A percentile compares a stretch with the other conserved stretches of the same genome.
phyloP scores from a whole-genome alignment of 2,888 invertebrate genomes.

The Bedellia somnulentella region DNA sequence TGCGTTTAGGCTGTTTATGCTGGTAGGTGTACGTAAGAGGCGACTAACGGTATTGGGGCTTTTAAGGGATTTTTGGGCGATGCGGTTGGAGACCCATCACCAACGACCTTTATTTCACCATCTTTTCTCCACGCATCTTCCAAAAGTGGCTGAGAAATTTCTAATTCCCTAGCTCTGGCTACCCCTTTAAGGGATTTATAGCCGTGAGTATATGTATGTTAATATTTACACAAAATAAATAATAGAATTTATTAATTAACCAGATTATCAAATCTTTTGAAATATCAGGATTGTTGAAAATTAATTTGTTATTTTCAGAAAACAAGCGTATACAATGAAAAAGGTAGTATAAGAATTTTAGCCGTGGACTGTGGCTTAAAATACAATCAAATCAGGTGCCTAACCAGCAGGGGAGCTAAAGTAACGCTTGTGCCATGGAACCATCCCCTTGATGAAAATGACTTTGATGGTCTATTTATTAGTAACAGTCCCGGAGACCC shows the following conservation, averaged over 20 bases:
- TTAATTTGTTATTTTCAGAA: slow-evolving; percentile 53
- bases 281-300: too few relatives aligned
- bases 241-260: background rate
- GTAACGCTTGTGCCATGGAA: slow-evolving; percentile 95
- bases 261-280: slow-evolving; percentile 6
- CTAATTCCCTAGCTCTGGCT: too few relatives aligned
- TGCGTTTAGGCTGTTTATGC: too few relatives aligned
- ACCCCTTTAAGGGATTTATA: too few relatives aligned
- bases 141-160: too few relatives aligned
- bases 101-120: too few relatives aligned
- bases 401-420: slow-evolving; percentile 81
- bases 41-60: slow-evolving; percentile 2
- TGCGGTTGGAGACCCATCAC: too few relatives aligned
- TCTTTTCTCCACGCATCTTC: too few relatives aligned
- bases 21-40: too few relatives aligned
- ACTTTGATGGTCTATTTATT: slow-evolving; percentile 93
- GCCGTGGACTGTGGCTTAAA: slow-evolving; percentile 96
- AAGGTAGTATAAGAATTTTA: slow-evolving; percentile 77
- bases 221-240: too few relatives aligned
- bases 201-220: too few relatives aligned
- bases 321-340: slow-evolving; percentile 68
- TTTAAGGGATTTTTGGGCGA: too few relatives aligned
- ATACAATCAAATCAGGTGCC: slow-evolving; percentile 92
- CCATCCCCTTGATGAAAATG: slow-evolving; percentile 62
- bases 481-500: slow-evolving; percentile 99